Evolutionary conservation across 2,888 invertebrate genomes (phyloP), one percentile per base, ranked within the genome.

Genomic region (Drosophila picticornis): DNA sequence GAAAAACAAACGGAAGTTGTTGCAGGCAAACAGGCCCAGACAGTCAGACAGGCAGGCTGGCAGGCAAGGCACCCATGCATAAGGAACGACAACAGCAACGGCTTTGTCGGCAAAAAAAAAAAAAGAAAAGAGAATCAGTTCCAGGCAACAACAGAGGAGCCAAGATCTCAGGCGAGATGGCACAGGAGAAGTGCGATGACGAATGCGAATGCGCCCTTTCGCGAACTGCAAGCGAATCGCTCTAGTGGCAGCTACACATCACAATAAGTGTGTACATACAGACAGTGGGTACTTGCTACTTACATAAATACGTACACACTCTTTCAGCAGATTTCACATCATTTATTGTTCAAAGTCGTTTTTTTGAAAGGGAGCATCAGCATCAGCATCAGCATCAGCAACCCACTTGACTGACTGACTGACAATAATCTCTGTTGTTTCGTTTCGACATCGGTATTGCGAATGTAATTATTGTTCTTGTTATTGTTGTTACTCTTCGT

Each of bases 371-470:
- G 83, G 71, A 61, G 68, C 67, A 81, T 72, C 70, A 81, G 72
- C 72, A 50, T 77, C 53, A 81, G 72, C 72, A 50, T 77, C 53
- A 65, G 72, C 72, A 65, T 68, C 68, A 72, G 77, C 75, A 59
- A 59, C 67, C 82, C 84, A 81, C 78, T 81, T 81, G 84, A 78
- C 72, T 77, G 81, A 61, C 86, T 83, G 86, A 58, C 86, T 83
- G 86, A 85, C 83, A 83, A 83, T 83, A 83, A 83, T 83, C 83
- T 83, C 75, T 75, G 85, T 71, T 84, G 79, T 75, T 79, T 75
- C 72, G 74, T 73, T 46, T 46, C 78, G 80, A 61, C 82, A 68
- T 76, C 62, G 64, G 50, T 61, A 80, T 56, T 77, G 68, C 68
- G 75, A 82, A 78, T 84, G 82, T 78, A 78, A 81, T 84, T 81